A percentile compares a stretch with the other conserved stretches of the same genome.
These are phyloP conservation scores for Rhodophaea formosa DNA, from an alignment of 2,888 invertebrate genomes.

Conservation along the genomic window DNA sequence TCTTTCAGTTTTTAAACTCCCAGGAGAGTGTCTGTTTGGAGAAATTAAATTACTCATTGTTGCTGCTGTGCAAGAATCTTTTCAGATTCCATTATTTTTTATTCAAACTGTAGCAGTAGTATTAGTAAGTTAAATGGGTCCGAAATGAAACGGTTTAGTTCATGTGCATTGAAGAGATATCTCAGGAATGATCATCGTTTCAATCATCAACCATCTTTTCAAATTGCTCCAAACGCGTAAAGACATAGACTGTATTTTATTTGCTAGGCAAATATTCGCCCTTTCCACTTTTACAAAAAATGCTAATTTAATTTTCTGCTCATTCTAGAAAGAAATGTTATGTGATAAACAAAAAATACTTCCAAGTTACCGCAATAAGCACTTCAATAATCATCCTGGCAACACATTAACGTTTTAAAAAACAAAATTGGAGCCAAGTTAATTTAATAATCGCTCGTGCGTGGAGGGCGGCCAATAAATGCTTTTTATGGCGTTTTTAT, in stretches of 20 bases:
- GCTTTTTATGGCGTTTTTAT: conserved; percentile 77
- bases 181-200: no score
- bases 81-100: not conserved
- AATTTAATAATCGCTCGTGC: conserved; percentile 74
- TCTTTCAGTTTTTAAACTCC: conserved; percentile 20
- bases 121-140: no score
- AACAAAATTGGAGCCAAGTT: conserved; percentile 56
- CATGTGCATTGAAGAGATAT: no score
- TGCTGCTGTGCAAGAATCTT: not conserved
- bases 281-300: no score
- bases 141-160: no score
- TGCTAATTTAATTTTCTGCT: no score
- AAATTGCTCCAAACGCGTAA: no score
- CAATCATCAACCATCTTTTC: no score
- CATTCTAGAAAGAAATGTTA: no score
- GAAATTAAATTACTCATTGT: not conserved
- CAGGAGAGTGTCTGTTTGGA: not conserved
- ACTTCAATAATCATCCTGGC: conserved; percentile 3
- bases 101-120: no score
- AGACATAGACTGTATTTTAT: no score
- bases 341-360: not conserved
- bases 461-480: conserved; percentile 77
- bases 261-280: no score
- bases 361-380: conserved; percentile 1
- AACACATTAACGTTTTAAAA: conserved; percentile 15